Conservation (phyloP, 2,113 vertebrate species). For the Ranitomeya imitator region DNA sequence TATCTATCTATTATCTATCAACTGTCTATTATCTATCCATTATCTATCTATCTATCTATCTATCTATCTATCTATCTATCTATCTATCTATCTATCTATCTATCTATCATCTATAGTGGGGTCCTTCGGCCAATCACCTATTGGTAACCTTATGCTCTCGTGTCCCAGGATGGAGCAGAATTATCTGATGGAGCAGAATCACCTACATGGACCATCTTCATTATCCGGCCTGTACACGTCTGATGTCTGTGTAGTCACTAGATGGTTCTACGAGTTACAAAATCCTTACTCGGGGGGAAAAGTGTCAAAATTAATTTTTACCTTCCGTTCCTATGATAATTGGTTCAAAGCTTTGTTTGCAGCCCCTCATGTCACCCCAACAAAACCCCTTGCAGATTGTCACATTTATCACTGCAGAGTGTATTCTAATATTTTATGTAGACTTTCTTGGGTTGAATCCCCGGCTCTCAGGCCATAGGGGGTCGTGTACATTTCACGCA, state of each 20-base stretch:
- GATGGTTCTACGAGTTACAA: too few species aligned
- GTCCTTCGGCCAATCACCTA: too few species aligned
- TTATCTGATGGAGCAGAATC: too few species aligned
- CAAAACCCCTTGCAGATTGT: neutral
- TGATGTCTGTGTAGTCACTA: too few species aligned
- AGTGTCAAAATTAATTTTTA: neutral
- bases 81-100: too few species aligned
- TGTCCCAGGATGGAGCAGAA: too few species aligned
- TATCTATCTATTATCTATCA: neutral
- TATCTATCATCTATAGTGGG: neutral
- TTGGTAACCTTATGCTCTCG: too few species aligned
- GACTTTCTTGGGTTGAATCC: neutral
- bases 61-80: constrained; percentile 3
- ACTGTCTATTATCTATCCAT: neutral
- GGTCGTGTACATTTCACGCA: neutral
- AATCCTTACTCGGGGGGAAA: too few species aligned
- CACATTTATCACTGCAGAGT: neutral
- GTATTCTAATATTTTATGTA: neutral
- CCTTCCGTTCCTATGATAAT: neutral
- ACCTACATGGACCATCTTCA: too few species aligned
- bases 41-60: neutral
- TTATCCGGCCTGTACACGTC: too few species aligned
- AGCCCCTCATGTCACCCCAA: neutral
- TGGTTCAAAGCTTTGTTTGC: neutral
- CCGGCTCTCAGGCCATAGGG: neutral